These are phyloP conservation scores for Drosophila bipectinata DNA, from an alignment of 1,140 invertebrate species.

Conservation along the genomic window DNA sequence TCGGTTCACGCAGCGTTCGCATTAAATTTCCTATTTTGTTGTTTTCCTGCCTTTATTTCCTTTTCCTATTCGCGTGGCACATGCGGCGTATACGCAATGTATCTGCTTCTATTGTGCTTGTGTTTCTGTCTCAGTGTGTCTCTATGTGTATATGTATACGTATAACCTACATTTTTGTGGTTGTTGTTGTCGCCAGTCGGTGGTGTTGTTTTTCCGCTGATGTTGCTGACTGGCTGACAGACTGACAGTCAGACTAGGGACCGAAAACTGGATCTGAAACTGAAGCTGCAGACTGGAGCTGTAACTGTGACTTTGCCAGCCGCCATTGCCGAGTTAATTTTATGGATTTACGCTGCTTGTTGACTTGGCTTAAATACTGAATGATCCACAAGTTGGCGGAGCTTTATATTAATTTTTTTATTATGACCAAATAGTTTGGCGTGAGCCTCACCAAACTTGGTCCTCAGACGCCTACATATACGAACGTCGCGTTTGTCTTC, in stretches of 20 bases:
- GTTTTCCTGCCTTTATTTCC: conserved; percentile 46
- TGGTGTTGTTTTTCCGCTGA: conserved; percentile 25
- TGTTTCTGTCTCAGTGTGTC: conserved; percentile 12
- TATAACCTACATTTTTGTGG: conserved; percentile 58
- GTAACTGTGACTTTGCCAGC: conserved; percentile 34
- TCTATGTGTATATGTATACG: conserved; percentile 34
- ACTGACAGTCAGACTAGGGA: conserved; percentile 23
- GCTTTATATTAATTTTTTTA: conserved; percentile 62
- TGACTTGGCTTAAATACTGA: conserved; percentile 59
- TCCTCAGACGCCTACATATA: neutral
- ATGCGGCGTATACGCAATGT: conserved; percentile 64
- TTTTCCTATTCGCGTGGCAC: conserved; percentile 29
- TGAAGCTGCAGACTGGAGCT: conserved; percentile 5
- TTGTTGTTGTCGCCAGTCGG: conserved; percentile 17
- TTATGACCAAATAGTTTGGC: conserved; percentile 59
- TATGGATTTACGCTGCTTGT: conserved; percentile 57
- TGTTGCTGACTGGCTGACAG: conserved; percentile 38
- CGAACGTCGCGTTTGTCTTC: conserved; percentile 47
- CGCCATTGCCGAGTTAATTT: conserved; percentile 42
- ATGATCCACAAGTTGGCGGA: conserved; percentile 52
- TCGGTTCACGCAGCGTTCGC: conserved; percentile 44
- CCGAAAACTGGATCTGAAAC: conserved; percentile 19
- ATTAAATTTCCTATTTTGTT: conserved; percentile 64
- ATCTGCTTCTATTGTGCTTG: conserved; percentile 27
- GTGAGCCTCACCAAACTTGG: conserved; percentile 12